These are phyloP conservation scores for Rhabdornis inornatus DNA, from an alignment of 2,113 vertebrate species.

Conservation along the genomic window DNA sequence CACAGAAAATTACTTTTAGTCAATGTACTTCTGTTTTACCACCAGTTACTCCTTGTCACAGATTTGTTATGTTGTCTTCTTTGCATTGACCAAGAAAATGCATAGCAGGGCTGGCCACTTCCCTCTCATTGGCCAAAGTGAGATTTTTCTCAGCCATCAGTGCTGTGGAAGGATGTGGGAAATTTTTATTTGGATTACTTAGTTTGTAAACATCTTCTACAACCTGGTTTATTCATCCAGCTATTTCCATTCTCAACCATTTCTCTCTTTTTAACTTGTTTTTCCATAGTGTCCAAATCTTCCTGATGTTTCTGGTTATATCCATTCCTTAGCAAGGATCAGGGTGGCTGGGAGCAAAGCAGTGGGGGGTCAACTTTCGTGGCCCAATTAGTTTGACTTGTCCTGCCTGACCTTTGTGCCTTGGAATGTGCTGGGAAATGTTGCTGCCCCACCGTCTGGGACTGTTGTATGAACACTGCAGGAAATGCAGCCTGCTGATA, in stretches of 20 bases:
- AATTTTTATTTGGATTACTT: neutral
- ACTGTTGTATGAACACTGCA: neutral
- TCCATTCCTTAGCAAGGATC: neutral
- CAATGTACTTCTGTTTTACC: neutral
- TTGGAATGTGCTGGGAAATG: neutral
- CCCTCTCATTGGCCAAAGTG: neutral
- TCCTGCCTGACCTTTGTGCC: neutral
- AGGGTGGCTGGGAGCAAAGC: neutral
- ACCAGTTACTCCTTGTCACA: neutral
- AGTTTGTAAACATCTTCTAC: neutral
- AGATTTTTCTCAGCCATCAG: neutral
- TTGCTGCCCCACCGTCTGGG: neutral
- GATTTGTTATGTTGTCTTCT: neutral
- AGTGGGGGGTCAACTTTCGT: fast-evolving
- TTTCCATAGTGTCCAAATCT: neutral
- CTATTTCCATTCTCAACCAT: neutral
- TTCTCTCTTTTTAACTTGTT: neutral
- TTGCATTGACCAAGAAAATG: neutral
- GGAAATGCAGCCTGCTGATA: neutral
- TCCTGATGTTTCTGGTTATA: neutral
- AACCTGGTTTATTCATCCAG: neutral
- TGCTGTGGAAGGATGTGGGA: neutral
- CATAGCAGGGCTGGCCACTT: neutral
- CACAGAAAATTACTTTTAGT: neutral
- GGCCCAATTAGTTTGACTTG: neutral